Conservation (phyloP, 2,113 vertebrate genomes). For the Eubucco bourcierii region DNA sequence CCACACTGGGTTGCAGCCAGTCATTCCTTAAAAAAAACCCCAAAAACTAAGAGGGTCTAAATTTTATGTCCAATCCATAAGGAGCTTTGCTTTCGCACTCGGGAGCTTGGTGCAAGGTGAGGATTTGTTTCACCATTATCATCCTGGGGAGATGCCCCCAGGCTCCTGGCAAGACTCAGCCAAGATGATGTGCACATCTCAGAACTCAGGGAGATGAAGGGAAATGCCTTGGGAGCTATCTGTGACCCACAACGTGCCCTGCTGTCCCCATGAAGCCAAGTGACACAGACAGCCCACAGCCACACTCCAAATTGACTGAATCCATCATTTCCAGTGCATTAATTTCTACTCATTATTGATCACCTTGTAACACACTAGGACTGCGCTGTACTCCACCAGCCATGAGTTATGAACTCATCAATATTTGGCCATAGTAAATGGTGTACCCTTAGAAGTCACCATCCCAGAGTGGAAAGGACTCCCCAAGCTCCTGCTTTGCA, state of each 20-base stretch:
- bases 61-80: background rate
- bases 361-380: background rate
- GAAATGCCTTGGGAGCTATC: background rate
- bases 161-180: background rate
- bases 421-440: background rate
- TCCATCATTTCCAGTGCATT: slow-evolving; percentile 32
- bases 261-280: background rate
- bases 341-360: slow-evolving; percentile 47
- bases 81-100: background rate
- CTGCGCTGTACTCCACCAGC: background rate
- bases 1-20: background rate
- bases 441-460: background rate
- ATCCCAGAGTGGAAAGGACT: background rate
- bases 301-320: background rate
- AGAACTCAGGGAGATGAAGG: background rate
- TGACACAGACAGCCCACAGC: background rate
- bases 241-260: background rate
- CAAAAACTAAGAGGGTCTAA: background rate
- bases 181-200: background rate
- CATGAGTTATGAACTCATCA: slow-evolving; percentile 16
- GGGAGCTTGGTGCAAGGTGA: background rate
- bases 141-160: background rate
- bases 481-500: background rate
- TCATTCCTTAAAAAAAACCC: background rate
- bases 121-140: background rate